Conservation (phyloP, 2,797 vertebrate species). For the Pteropus rufus region DNA sequence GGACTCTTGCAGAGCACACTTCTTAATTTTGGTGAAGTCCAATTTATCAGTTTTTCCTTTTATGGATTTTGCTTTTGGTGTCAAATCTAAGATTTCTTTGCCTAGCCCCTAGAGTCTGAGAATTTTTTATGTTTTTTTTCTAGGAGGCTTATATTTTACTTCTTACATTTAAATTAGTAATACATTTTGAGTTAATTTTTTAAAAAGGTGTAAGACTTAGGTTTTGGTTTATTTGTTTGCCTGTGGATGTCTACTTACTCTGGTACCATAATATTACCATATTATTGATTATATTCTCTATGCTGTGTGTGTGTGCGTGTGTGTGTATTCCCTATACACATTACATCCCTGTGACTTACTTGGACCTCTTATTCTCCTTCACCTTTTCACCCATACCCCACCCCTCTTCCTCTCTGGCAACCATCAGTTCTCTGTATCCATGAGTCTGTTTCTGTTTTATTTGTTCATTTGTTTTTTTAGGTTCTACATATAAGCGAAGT, state of each 20-base stretch:
- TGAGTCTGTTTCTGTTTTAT: not conserved
- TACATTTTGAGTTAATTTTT: conserved; percentile 15
- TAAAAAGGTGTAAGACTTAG: not conserved
- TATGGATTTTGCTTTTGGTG: not conserved
- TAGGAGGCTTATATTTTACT: not conserved
- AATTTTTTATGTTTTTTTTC: not conserved
- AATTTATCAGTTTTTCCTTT: not conserved
- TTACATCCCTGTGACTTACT: too few relatives aligned
- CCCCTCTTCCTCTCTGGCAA: not conserved
- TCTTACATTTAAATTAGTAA: conserved; percentile 11
- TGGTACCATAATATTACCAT: not conserved
- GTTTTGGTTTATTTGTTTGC: not conserved
- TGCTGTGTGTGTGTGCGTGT: not conserved
- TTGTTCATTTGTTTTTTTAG: not conserved
- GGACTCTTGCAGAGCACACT: not conserved
- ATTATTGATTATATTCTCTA: not conserved
- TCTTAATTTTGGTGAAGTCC: not conserved
- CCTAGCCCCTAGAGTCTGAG: not conserved
- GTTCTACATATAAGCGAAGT: not conserved
- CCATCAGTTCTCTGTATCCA: not conserved
- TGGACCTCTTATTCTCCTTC: not conserved
- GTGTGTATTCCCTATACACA: too few relatives aligned
- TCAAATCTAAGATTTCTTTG: not conserved
- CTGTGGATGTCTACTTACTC: not conserved
- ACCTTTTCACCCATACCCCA: not conserved